Base-by-base conservation (phyloP, 2,888 invertebrate species). In the Yponomeuta cagnagella region DNA sequence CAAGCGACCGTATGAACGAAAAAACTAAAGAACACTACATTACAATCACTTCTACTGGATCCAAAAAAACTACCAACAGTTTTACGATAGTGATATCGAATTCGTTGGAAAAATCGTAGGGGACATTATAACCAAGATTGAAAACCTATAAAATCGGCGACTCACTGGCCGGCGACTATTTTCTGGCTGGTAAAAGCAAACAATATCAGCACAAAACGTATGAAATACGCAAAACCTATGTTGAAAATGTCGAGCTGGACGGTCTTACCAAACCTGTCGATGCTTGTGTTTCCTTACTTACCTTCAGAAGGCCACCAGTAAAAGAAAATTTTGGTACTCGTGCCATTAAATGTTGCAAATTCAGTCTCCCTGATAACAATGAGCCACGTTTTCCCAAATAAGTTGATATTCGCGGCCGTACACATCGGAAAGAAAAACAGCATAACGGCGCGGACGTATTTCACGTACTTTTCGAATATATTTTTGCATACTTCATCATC, bases 251-350 rank as follows among this genome's bases (percentile, higher is more conserved):
- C 43, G 43, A 43, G 43, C 9, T 43, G 0, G 43, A 43, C 6
- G 9, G 43, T 37, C 5, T 37, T 37, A 37, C 5, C 52, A 52
- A 58, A 58, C 52, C 0, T 58, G 12, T 1, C 12, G 15, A 58
- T 15, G 0, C 37, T 52, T 52, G 15, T 58, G 4, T 1, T 15
- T 15, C 15, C 52, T 15, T 12, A 1, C 52, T 58, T 58, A 58
- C 52, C 52, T 15, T 15, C 52, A 58, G 83, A 87, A 2, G 89
- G 87, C 69, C 64, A 66, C 70, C 70, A 71, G 3, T 52, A 70
- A 15, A 66, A 66, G 33, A 43, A 70, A n/a, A 58, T 33, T 31
- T 37, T 67, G 15, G 33, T 37, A 31, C 33, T n/a, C 23, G 30
- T 31, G 30, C 37, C 70, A 23, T 65, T 52, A 10, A 4, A 23